Evolutionary conservation across 2,113 vertebrate genomes (phyloP).

Genomic region (Montifringilla adamsi): DNA sequence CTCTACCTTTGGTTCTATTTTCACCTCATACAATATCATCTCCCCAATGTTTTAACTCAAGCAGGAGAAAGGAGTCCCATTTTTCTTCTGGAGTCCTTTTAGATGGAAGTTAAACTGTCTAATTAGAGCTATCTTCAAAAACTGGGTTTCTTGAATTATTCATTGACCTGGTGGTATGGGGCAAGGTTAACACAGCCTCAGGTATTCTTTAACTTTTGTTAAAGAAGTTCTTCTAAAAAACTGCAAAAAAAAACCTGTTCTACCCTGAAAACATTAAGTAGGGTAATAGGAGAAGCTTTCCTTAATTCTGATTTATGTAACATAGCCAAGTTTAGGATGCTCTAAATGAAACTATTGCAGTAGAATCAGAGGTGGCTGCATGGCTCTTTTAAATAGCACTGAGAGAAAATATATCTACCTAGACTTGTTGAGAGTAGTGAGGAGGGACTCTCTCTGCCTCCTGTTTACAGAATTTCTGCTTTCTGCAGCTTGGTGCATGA

Average conservation of each 20-base stretch:
- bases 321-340: background rate
- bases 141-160: conserved; percentile 32
- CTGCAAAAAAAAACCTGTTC: background rate
- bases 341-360: background rate
- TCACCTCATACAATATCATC: background rate
- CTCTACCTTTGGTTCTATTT: background rate
- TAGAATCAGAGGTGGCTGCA: background rate
- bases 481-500: background rate
- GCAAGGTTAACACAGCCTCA: background rate
- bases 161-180: background rate
- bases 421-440: background rate
- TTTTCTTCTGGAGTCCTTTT: background rate
- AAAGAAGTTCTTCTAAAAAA: background rate
- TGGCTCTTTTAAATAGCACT: background rate
- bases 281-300: background rate
- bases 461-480: background rate
- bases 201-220: background rate
- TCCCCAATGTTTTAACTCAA: background rate
- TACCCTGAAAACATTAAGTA: background rate
- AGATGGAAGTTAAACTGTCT: background rate
- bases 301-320: background rate
- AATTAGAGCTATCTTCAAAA: conserved; percentile 40
- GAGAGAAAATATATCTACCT: background rate
- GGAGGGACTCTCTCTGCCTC: background rate
- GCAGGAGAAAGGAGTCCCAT: background rate